Conservation (phyloP, 2,888 invertebrate species). For the Teleiodes luculella region DNA sequence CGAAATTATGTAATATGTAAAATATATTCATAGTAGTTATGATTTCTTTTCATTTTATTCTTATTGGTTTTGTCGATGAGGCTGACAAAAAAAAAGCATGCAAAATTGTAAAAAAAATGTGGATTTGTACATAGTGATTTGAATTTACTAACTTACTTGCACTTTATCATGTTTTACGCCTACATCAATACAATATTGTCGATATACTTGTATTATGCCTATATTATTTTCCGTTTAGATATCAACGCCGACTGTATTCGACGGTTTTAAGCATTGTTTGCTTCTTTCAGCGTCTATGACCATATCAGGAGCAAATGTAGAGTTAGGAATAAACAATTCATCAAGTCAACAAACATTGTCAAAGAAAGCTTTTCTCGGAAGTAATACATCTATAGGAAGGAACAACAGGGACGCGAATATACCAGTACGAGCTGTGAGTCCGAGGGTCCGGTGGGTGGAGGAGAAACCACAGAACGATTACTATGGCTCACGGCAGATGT, state of each 20-base stretch:
- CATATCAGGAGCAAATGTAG: constrained; percentile 80
- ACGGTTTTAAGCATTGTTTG: constrained; percentile 4
- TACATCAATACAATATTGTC: background rate
- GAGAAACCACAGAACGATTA: constrained; percentile 62
- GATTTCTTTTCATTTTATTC: background rate
- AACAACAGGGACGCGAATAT: constrained; percentile 68
- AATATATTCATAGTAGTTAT: background rate
- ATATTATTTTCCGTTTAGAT: too few relatives aligned
- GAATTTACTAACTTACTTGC: background rate
- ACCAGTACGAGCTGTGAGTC: constrained; percentile 74
- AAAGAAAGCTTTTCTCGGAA: constrained; percentile 74
- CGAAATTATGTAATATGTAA: background rate
- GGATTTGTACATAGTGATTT: constrained; percentile 37
- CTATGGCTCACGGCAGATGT: constrained; percentile 63
- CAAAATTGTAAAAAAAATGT: constrained; percentile 42
- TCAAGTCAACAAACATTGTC: constrained; percentile 67
- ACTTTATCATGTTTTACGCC: constrained; percentile 6
- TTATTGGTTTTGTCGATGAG: background rate
- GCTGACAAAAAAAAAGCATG: constrained; percentile 49
- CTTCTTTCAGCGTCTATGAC: constrained; percentile 83
- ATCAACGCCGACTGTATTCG: too few relatives aligned
- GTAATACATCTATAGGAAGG: constrained; percentile 71
- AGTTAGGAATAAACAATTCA: constrained; percentile 68
- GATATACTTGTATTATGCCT: too few relatives aligned
- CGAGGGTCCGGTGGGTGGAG: constrained; percentile 72